Base-by-base conservation (phyloP, 2,797 vertebrate species). In the Euthynnus affinis region DNA sequence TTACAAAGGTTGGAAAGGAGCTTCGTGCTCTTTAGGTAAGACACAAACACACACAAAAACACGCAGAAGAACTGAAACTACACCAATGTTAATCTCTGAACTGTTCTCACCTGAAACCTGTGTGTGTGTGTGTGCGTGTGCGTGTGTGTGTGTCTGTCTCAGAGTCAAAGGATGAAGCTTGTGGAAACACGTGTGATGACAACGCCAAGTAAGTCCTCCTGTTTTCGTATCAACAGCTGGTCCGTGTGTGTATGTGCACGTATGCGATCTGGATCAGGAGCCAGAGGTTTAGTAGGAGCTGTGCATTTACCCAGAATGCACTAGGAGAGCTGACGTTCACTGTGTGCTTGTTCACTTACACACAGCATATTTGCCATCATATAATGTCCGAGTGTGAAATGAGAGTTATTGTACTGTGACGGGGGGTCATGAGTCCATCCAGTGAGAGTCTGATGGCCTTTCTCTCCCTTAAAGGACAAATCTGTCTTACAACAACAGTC, bases 1-100 rank as follows among this genome's bases (percentile, higher is more conserved):
- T 85, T 93, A 95, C n/a, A 96, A 96, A 52, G 97, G 97, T 0
- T 99, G 98, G 98, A 97, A 91, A 69, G 98, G 98, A 78, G 73
- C 66, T 0, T 92, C 75, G 69, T 99, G 98, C 76, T 96, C 95
- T 76, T 65, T 92, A 69, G 95, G 98, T 99, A 87, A 76, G 82
- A 53, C 55, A 60, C 44, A 71, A 18, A 59, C 25, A 71, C 29
- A 58, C 52, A 60, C 57, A 74, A 69, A 72, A 29, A 74, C 23
- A 58, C 22, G 59, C 20, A 53, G 1, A 59, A 3, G 34, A 40
- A 59, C 17, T 74, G 7, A 40, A 53, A 65, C 1, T 1, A n/a
- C 3, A 18, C 20, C 9, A 25, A 25, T 15, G n/a, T 59, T 23
- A 64, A 64, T 65, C 9, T 72, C 8, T 61, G 5, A 74, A 17